Evolutionary conservation across 2,113 vertebrate genomes (phyloP), one percentile per base, ranked within the genome.

Genomic region (Triplophysa dalaica): DNA sequence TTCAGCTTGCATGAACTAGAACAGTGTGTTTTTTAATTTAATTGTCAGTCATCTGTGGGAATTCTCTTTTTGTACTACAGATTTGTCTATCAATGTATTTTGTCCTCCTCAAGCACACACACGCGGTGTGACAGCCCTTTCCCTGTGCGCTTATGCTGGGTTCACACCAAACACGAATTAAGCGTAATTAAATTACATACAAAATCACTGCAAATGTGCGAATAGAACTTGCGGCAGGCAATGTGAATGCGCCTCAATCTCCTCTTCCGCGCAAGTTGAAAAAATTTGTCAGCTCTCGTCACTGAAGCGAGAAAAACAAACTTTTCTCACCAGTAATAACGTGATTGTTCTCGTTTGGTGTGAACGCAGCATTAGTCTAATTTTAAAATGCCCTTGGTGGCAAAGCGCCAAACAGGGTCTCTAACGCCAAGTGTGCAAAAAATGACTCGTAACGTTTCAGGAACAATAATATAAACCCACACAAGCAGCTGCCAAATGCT

Each of bases 321-420:
- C 33, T 33, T 5, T 33, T 33, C 33, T 4, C 4, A 6, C 4
- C 5, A 38, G 33, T 7, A 38, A 38, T 38, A 38, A 38, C 6
- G 33, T 6, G 33, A 38, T 38, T 38, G 33, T 38, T 38, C 33
- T 6, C 1, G 33, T 38, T 33, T 38, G 33, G 33, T 38, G 33
- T 38, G 33, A 38, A 38, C 33, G 6, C 6, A 38, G 33, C 33
- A 38, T 8, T 6, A 26, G 48, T 52, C 70, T 79, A 54, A 74
- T 79, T 85, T 77, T 67, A 62, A 80, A 82, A 80, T 82, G 69
- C 68, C 58, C 54, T 63, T 66, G 22, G 38, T 77, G 80, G 83
- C 66, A 58, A 14, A 12, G 33, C 26, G 78, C 45, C 81, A 85
- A 78, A 50, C 62, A 45, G 13, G n/a, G 56, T 77, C 63, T 80